These are phyloP conservation scores for Neuroscelio doddi DNA, from an alignment of 2,888 invertebrate species.

Conservation along the genomic window DNA sequence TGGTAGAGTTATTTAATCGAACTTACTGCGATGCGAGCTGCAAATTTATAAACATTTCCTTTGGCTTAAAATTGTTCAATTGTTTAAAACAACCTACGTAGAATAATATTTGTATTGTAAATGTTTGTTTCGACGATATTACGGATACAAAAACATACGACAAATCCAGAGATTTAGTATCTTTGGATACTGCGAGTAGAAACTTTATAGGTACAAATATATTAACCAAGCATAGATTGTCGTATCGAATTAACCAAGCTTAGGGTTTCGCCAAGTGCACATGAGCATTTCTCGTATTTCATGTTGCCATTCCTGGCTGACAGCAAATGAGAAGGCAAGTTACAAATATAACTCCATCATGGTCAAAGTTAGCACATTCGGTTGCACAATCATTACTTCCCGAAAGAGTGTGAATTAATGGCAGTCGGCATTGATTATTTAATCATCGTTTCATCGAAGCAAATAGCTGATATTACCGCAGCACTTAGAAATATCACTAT, in stretches of 20 bases:
- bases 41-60: no score
- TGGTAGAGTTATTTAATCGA: no score
- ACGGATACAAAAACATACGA: no score
- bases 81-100: no score
- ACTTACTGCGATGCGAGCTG: no score
- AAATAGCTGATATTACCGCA: no score
- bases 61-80: no score
- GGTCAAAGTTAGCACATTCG: slow-evolving; percentile 23
- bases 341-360: slow-evolving; percentile 25
- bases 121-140: no score
- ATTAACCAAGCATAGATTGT: slow-evolving; percentile 57
- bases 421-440: not conserved
- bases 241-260: slow-evolving; percentile 67
- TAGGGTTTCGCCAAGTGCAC: slow-evolving; percentile 60
- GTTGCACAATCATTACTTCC: slow-evolving; percentile 36
- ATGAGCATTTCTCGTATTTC: slow-evolving; percentile 65
- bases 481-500: no score
- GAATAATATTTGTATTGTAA: no score
- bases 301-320: slow-evolving; percentile 60
- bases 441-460: not conserved
- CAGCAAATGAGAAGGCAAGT: slow-evolving; percentile 49
- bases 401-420: slow-evolving; percentile 19
- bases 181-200: slow-evolving; percentile 42
- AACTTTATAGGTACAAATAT: slow-evolving; percentile 61
- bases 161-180: no score